Evolutionary conservation across 2,888 invertebrate genomes (phyloP).

Genomic region (Thymelicus sylvestris): DNA sequence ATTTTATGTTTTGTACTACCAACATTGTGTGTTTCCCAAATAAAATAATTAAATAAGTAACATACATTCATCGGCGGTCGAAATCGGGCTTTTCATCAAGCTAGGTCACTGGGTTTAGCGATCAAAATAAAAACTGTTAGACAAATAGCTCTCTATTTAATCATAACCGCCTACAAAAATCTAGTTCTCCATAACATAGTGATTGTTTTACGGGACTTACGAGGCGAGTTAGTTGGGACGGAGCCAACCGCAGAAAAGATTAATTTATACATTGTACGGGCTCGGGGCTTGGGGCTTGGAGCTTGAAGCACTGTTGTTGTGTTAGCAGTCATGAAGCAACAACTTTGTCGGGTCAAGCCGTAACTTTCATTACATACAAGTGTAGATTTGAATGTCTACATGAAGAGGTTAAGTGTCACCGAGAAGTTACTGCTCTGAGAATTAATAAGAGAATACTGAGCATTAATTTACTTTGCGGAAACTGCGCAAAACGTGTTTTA

Average conservation of each 20-base stretch:
- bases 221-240: constrained; percentile 13
- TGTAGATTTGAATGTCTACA: too few species aligned
- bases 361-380: neutral
- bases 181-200: constrained; percentile 13
- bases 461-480: too few species aligned
- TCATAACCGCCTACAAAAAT: constrained; percentile 20
- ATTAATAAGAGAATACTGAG: too few species aligned
- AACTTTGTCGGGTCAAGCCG: neutral
- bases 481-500: too few species aligned
- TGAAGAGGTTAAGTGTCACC: too few species aligned
- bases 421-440: too few species aligned
- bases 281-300: neutral
- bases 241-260: constrained; percentile 28
- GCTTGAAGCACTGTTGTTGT: neutral
- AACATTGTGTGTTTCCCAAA: too few species aligned
- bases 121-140: neutral
- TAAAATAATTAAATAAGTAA: too few species aligned
- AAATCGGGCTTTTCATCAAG: too few species aligned
- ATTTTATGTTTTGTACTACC: too few species aligned
- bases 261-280: constrained; percentile 19
- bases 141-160: neutral
- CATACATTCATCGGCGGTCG: too few species aligned
- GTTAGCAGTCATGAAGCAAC: neutral
- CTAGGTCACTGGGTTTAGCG: too few species aligned
- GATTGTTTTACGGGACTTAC: constrained; percentile 25